These are phyloP conservation scores for Choristoneura rosaceana DNA, from an alignment of 2,888 invertebrate species.

Conservation along the genomic window DNA sequence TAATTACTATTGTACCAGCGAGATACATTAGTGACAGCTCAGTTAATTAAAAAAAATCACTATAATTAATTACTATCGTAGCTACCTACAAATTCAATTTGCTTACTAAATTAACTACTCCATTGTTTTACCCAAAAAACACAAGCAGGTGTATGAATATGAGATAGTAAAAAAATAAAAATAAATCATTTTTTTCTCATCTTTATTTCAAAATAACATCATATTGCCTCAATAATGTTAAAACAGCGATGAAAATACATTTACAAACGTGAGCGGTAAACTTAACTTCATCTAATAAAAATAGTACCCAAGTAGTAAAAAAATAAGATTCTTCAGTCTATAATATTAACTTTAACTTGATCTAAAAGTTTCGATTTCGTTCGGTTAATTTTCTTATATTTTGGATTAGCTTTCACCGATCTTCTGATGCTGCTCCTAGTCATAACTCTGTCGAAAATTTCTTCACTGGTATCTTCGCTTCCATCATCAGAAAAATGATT, in stretches of 20 bases:
- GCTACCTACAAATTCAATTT: background rate
- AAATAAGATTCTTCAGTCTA: conserved; percentile 55
- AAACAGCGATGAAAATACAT: background rate
- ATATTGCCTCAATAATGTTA: background rate
- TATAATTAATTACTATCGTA: no score
- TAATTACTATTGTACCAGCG: no score
- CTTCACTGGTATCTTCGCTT: conserved; percentile 82
- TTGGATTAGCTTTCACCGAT: conserved; percentile 81
- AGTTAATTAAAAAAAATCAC: no score
- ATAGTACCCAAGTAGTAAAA: background rate
- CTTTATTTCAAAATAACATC: conserved; percentile 3
- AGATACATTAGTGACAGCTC: no score
- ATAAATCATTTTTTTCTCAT: background rate
- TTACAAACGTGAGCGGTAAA: conserved; percentile 7
- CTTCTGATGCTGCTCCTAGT: conserved; percentile 75
- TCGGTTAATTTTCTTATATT: conserved; percentile 80
- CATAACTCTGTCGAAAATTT: conserved; percentile 80
- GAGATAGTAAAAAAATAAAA: background rate
- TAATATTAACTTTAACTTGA: conserved; percentile 78
- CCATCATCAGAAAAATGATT: conserved; percentile 82
- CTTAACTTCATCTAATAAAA: conserved; percentile 12
- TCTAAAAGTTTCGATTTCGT: conserved; percentile 78
- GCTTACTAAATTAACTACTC: background rate
- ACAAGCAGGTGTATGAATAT: background rate
- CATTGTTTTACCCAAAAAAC: no score